These are phyloP conservation scores for Laterallus jamaicensis DNA, from an alignment of 2,113 vertebrate species.

Conservation along the genomic window DNA sequence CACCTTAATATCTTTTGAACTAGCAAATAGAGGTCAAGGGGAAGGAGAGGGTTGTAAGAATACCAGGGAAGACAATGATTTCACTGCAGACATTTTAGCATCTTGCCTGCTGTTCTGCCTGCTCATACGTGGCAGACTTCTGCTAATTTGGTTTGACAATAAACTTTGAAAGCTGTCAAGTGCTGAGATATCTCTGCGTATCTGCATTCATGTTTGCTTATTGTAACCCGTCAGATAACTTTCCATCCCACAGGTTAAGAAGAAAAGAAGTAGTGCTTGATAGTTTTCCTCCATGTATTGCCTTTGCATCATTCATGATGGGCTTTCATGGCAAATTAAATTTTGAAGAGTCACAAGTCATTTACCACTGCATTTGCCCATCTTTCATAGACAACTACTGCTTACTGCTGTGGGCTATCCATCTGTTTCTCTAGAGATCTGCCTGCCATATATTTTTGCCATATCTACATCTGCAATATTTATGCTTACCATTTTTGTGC, in stretches of 20 bases:
- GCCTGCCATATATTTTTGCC: background rate
- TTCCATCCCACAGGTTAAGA: conserved; percentile 35
- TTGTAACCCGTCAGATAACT: conserved; percentile 45
- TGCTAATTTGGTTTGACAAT: conserved; percentile 66
- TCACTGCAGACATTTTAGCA: conserved; percentile 19
- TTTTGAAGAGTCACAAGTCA: conserved; percentile 49
- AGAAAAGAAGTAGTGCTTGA: background rate
- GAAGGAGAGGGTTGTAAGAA: background rate
- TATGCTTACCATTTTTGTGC: conserved; percentile 34
- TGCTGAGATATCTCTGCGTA: background rate
- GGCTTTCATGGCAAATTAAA: conserved; percentile 56
- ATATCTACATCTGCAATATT: conserved; percentile 14
- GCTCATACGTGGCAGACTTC: background rate
- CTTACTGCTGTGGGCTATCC: conserved; percentile 21
- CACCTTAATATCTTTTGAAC: background rate
- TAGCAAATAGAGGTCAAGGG: background rate
- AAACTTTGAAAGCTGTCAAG: conserved; percentile 55
- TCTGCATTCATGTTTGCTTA: conserved; percentile 46
- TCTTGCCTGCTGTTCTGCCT: conserved; percentile 35
- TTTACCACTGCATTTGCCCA: conserved; percentile 22
- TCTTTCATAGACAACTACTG: conserved; percentile 20
- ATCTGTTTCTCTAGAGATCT: conserved; percentile 35
- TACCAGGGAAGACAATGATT: background rate
- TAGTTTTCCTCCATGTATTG: background rate
- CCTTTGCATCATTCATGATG: conserved; percentile 33